Evolutionary conservation across 2,888 invertebrate genomes (phyloP).

Genomic region (Ctenicera cuprea): DNA sequence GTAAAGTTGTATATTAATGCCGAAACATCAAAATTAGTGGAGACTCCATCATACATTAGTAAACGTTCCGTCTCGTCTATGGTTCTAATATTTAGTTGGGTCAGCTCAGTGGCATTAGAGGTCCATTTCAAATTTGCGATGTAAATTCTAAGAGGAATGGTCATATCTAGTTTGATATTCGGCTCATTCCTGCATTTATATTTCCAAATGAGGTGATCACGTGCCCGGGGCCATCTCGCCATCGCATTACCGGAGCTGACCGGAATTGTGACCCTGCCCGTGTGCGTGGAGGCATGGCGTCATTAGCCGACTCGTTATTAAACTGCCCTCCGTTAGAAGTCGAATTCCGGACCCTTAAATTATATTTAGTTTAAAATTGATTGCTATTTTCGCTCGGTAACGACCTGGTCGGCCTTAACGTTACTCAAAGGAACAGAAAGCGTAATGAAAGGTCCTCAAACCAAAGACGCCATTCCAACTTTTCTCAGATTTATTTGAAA

Average conservation of each 20-base stretch:
- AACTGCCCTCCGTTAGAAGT: constrained; percentile 53
- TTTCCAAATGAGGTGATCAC: constrained; percentile 60
- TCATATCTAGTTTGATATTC: constrained; percentile 58
- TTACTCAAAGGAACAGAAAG: constrained; percentile 32
- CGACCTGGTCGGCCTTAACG: constrained; percentile 25
- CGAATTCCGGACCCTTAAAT: constrained; percentile 54
- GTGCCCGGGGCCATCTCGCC: constrained; percentile 59
- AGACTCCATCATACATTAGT: constrained; percentile 26
- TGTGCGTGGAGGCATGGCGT: constrained; percentile 58
- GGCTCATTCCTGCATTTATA: constrained; percentile 58
- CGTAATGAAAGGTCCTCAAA: constrained; percentile 32
- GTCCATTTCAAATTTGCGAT: constrained; percentile 52
- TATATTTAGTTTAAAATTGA: constrained; percentile 53
- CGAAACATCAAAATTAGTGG: constrained; percentile 21
- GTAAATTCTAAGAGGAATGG: constrained; percentile 54
- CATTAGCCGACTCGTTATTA: constrained; percentile 58
- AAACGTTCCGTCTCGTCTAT: constrained; percentile 34
- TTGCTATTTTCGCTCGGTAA: constrained; percentile 49
- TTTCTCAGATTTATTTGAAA: neutral
- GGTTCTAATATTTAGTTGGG: constrained; percentile 49
- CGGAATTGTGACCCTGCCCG: constrained; percentile 58
- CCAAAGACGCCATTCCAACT: constrained; percentile 14
- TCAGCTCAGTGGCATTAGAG: constrained; percentile 51
- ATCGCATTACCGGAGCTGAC: constrained; percentile 60
- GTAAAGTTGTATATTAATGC: neutral